Evolutionary conservation across 64 coral and sea anemone species (phyloP).

Genomic region (Montipora cactus): DNA sequence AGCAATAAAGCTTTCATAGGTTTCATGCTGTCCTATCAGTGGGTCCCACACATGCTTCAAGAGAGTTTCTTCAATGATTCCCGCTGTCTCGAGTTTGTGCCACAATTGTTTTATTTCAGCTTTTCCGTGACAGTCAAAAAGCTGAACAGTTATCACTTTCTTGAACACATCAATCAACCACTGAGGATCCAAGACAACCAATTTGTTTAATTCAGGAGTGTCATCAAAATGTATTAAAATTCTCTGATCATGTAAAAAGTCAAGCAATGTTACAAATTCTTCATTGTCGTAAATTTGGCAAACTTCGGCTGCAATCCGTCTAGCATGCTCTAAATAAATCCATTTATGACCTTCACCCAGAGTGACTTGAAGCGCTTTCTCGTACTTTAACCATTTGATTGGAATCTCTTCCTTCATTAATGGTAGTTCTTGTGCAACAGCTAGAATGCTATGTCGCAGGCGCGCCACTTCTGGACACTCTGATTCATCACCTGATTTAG

Average conservation of each 20-base stretch:
- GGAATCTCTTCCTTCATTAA: no score
- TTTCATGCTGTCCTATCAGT: background rate
- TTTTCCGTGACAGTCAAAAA: background rate
- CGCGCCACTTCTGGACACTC: no score
- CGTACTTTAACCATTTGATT: no score
- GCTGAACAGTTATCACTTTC: no score
- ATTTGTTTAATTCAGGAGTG: background rate
- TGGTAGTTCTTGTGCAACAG: no score
- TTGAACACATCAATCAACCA: no score
- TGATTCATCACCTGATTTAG: no score
- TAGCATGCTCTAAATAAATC: background rate
- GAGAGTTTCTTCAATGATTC: conserved; percentile 12
- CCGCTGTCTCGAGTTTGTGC: conserved; percentile 12
- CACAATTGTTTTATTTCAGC: background rate
- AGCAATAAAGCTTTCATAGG: background rate
- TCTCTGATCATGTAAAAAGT: conserved; percentile 40
- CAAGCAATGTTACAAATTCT: background rate
- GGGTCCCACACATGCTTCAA: conserved; percentile 3
- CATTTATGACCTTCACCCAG: background rate
- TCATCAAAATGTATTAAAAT: conserved; percentile 54
- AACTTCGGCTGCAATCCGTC: background rate
- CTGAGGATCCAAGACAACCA: conserved; percentile 6
- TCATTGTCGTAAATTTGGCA: background rate
- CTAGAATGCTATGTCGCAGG: no score
- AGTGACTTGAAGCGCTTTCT: no score